Conservation (phyloP, 2,113 vertebrate species). For the Pithys albifrons region DNA sequence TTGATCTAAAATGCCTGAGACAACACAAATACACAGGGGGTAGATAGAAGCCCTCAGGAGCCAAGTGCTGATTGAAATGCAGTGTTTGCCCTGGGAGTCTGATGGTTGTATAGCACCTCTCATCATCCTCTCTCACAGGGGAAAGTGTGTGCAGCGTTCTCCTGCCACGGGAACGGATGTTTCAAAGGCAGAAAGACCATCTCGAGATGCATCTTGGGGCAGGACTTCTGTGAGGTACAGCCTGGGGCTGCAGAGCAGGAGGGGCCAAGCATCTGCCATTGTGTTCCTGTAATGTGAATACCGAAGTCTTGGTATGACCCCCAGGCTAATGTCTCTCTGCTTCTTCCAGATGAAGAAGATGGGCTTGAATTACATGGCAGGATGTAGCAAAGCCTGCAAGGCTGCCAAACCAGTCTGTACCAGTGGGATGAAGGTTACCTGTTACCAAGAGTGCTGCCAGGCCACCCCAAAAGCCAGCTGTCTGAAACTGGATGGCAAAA, state of each 20-base stretch:
- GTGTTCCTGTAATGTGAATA: rapidly evolving
- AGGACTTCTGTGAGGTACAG: slow-evolving; percentile 80
- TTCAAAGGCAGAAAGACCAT: slow-evolving; percentile 59
- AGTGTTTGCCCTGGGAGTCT: background rate
- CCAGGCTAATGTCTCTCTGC: background rate
- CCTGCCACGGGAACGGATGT: slow-evolving; percentile 56
- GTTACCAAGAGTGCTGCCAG: slow-evolving; percentile 80
- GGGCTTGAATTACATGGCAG: slow-evolving; percentile 49
- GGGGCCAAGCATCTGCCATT: background rate
- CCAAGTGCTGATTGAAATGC: background rate
- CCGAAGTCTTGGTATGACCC: background rate
- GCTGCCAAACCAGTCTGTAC: slow-evolving; percentile 61
- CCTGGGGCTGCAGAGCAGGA: background rate
- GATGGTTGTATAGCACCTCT: background rate
- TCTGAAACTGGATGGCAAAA: slow-evolving; percentile 75
- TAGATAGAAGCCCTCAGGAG: background rate
- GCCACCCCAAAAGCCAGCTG: slow-evolving; percentile 72
- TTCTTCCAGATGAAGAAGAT: slow-evolving; percentile 77
- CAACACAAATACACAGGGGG: background rate
- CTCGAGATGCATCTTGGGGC: slow-evolving; percentile 25
- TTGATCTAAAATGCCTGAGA: background rate
- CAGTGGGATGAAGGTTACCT: background rate
- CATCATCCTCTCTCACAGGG: slow-evolving; percentile 53
- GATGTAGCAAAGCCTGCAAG: slow-evolving; percentile 74
- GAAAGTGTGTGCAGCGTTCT: slow-evolving; percentile 75